Evolutionary conservation across 2,888 invertebrate species (phyloP), one percentile per base, ranked within the genome.

Genomic region (Epirrita christyi): DNA sequence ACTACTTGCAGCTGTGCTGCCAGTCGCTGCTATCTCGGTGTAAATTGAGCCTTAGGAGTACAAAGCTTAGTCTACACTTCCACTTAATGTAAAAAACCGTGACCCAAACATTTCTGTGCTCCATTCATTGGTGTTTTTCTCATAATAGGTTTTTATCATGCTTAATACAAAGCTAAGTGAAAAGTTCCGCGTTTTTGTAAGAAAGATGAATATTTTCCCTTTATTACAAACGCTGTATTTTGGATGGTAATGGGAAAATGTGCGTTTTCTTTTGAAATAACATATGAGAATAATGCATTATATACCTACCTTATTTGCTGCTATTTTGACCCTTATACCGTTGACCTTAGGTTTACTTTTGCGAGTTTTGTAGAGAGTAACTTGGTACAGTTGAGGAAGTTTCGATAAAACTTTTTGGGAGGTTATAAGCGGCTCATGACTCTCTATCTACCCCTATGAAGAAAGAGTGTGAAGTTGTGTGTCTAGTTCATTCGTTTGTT

Each of bases 111-210:
- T 32, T 52, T 45, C 9, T 38, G 38, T 14, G 5, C 14, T 15
- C 11, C 10, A 14, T 56, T 38, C 45, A 45, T 45, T 38, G 34
- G 41, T 14, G 29, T 43, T 48, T 27, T 2, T 43, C 27, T 8
- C n/a, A 51, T 47, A 48, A 57, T 57, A 47, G 52, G 40, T 27
- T 44, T 29, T 47, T 43, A 38, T 34, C 40, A 37, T 40, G 15
- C 9, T 36, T 34, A 43, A 54, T 40, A 45, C 8, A 36, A 29
- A 10, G 10, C 52, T 45, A 53, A 48, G 58, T 53, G 36, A 58
- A 52, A 58, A 58, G 44, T 48, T 58, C 48, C 8, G 21, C 37
- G 13, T 45, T 55, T 41, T 44, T 28, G 48, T 58, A 58, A 38
- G 43, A 48, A 48, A 52, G n/a, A 44, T 43, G 43, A 57, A 51